Percentiles rank a stretch among this genome's conserved stretches.
Evolutionary conservation across 2,888 invertebrate species (phyloP).

Genomic region (Sarcophaga subvicina): DNA sequence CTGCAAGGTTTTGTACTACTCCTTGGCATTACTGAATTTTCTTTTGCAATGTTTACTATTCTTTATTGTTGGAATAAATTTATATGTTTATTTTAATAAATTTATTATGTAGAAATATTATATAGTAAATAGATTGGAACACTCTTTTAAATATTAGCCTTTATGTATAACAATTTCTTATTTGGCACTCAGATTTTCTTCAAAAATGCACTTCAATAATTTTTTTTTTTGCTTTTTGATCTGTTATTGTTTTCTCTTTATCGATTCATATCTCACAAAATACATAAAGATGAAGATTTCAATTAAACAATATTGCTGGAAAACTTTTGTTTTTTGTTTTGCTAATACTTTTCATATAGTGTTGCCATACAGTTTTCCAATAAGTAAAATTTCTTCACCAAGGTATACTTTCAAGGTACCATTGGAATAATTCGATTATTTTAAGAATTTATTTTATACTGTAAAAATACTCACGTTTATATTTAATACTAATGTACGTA

Average conservation of each 20-base stretch:
- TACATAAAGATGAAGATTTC: not conserved
- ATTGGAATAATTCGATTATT: too few species aligned
- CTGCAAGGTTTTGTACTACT: not conserved
- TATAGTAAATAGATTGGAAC: not conserved
- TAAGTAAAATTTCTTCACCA: not conserved
- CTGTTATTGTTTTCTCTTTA: not conserved
- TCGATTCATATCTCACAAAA: not conserved
- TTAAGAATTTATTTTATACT: too few species aligned
- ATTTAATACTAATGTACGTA: too few species aligned
- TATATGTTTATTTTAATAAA: not conserved
- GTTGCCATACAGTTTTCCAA: not conserved
- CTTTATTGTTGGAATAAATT: not conserved
- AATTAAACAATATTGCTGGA: not conserved
- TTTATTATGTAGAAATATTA: too few species aligned
- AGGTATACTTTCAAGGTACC: too few species aligned
- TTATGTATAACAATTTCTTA: not conserved
- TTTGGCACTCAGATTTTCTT: constrained; percentile 27
- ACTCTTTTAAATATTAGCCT: not conserved
- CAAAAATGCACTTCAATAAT: not conserved
- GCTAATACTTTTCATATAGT: constrained; percentile 1
- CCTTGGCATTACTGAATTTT: constrained; percentile 12
- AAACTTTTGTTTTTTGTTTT: constrained; percentile 8
- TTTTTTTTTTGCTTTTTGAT: constrained; percentile 12
- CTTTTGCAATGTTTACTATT: not conserved
- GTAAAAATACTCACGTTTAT: too few species aligned